phyloP scores from a whole-genome alignment of 2,888 invertebrate genomes.

The Galerucella pusilla region DNA sequence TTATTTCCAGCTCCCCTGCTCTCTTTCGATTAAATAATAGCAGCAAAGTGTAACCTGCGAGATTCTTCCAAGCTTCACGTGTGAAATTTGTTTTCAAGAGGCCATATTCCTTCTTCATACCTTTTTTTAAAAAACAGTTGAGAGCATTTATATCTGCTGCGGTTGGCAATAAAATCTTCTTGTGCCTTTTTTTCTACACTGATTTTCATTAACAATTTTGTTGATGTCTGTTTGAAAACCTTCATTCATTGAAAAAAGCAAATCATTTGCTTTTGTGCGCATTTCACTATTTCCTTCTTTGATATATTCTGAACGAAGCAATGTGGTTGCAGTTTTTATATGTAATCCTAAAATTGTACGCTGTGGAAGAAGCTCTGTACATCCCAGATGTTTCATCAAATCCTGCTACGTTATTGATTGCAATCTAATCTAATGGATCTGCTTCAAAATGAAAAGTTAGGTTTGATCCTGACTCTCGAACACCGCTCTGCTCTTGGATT shows the following conservation, averaged over 20 bases:
- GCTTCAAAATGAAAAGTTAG: too few species aligned
- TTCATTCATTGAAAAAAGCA: constrained; percentile 28
- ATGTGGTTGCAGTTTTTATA: constrained; percentile 17
- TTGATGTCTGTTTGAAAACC: constrained; percentile 34
- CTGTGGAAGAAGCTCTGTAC: constrained; percentile 34
- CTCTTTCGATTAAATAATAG: constrained; percentile 42
- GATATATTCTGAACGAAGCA: constrained; percentile 16
- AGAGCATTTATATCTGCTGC: constrained; percentile 34
- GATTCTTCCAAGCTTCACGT: constrained; percentile 26
- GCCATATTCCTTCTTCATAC: constrained; percentile 15
- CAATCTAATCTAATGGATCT: not conserved
- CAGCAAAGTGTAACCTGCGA: constrained; percentile 33
- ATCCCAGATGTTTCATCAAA: constrained; percentile 25
- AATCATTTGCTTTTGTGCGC: constrained; percentile 18
- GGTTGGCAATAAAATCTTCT: constrained; percentile 34
- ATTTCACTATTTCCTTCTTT: constrained; percentile 20
- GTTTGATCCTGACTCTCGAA: too few species aligned
- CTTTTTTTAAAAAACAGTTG: constrained; percentile 30
- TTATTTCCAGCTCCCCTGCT: constrained; percentile 39
- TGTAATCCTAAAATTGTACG: constrained; percentile 28
- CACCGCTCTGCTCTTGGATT: too few species aligned
- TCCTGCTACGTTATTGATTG: constrained; percentile 32
- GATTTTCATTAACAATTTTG: constrained; percentile 30
- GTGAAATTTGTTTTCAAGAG: constrained; percentile 26
- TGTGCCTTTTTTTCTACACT: constrained; percentile 34